These are phyloP conservation scores for Eupithecia inturbata DNA, from an alignment of 2,888 invertebrate species.

Conservation along the genomic window DNA sequence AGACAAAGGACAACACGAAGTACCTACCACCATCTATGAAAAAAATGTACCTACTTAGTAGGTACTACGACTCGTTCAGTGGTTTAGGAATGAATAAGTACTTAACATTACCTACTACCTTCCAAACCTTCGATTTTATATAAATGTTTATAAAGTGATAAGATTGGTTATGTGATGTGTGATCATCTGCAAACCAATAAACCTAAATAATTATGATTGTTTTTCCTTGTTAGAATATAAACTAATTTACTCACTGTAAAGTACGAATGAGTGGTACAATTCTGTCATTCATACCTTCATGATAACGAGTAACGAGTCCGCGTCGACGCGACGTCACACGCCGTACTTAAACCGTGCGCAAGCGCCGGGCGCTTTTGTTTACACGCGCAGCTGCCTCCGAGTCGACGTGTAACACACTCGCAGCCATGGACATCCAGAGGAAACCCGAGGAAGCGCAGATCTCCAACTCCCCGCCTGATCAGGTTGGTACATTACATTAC, in stretches of 20 bases:
- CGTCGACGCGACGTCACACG: slow-evolving; percentile 41
- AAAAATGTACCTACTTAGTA: no score
- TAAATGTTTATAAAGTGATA: background rate
- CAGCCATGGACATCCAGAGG: slow-evolving; percentile 49
- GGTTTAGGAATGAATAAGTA: no score
- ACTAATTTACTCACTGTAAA: background rate
- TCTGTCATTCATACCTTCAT: background rate
- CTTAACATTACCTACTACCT: background rate
- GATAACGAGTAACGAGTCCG: background rate
- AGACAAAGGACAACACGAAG: background rate
- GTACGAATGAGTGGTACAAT: background rate
- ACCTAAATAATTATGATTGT: background rate
- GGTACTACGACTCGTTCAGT: no score
- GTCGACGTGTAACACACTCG: slow-evolving; percentile 19
- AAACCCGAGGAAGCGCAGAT: slow-evolving; percentile 31
- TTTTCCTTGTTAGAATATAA: background rate
- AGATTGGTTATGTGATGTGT: no score
- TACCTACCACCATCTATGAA: background rate
- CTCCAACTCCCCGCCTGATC: slow-evolving; percentile 44
- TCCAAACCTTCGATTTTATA: background rate
- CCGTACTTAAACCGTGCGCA: slow-evolving; percentile 55
- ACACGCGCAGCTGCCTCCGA: slow-evolving; percentile 34
- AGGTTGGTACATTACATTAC: slow-evolving; percentile 42
- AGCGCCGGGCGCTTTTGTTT: slow-evolving; percentile 68
- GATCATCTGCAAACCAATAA: background rate